Base-by-base conservation (phyloP, 2,797 vertebrate species). In the Arctocebus calabarensis region DNA sequence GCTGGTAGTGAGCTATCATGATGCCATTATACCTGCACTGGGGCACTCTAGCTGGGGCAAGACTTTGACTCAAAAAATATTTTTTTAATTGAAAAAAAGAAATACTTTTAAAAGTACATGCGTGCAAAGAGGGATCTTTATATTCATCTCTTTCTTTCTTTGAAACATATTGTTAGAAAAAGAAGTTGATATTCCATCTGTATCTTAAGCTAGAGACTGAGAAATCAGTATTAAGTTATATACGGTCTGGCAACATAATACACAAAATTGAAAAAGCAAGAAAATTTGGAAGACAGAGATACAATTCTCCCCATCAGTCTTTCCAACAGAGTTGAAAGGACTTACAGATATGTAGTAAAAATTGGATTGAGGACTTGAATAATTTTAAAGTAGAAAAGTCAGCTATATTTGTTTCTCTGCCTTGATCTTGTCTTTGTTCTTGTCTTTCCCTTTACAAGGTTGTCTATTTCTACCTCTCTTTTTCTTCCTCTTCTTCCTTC, bases 241-340 rank as follows among this genome's bases (percentile, higher is more conserved):
- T 93, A 70, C 66, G 20, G 14, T 94, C 64, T 94, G 64, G 59
- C 45, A 84, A 96, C 68, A 25, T 71, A 88, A 94, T 32, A 83
- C 5, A 14, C 8, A 48, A 48, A 93, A n/a, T 10, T 83, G 20
- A 71, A 88, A 90, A 73, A 86, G 61, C 55, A 81, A 88, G 78
- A 88, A 45, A 43, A 77, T 48, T 83, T 93, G 48, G 25, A 95
- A 66, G 62, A 32, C 40, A 32, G 70, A 82, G 20, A 32, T 77
- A 64, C 11, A 7, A 52, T 88, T 87, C 59, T 91, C 17, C 14
- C 14, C 12, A 6, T 61, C 59, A 75, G 27, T 85, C 37, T 93
- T 96, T 89, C 70, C 37, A 75, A 59, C 9, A 79, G 23, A 34
- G 5, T 48, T 45, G 40, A 25, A 94, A 94, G 64, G 52, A 77